Evolutionary conservation across 2,113 vertebrate genomes (phyloP).

Genomic region (Pteruthius melanotis): DNA sequence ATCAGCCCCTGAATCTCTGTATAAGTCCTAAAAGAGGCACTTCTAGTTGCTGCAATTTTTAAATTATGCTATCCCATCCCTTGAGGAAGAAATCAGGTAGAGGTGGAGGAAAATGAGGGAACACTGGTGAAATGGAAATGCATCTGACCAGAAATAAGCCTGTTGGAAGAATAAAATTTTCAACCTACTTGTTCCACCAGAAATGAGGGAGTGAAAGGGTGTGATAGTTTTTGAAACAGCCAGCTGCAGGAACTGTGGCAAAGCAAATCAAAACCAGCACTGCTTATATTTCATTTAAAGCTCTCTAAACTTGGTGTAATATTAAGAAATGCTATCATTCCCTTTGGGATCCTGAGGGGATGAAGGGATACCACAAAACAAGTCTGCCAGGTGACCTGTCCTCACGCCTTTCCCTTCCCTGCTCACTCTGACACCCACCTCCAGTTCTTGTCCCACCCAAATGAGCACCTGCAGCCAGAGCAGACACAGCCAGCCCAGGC

Average conservation of each 20-base stretch:
- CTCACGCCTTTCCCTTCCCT: background rate
- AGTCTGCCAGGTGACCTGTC: background rate
- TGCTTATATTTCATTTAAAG: background rate
- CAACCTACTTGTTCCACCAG: constrained; percentile 36
- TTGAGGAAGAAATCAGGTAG: background rate
- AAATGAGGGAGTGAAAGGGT: constrained; percentile 3
- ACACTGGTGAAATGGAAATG: constrained; percentile 41
- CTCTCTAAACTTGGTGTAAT: background rate
- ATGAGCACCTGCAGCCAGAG: background rate
- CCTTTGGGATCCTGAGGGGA: background rate
- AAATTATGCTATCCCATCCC: background rate
- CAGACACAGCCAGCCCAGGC: background rate
- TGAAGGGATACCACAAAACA: background rate
- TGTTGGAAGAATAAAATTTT: constrained; percentile 42
- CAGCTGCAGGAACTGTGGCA: background rate
- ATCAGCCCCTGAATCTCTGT: background rate
- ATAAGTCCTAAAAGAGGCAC: background rate
- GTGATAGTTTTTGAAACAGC: background rate
- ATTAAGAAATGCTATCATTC: background rate
- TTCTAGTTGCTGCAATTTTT: background rate
- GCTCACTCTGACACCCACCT: background rate
- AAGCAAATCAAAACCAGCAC: background rate
- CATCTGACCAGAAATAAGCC: constrained; percentile 42
- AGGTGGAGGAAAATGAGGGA: background rate
- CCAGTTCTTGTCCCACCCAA: rapidly evolving